phyloP scores from a whole-genome alignment of 2,113 vertebrate species.

The Tympanuchus pallidicinctus region DNA sequence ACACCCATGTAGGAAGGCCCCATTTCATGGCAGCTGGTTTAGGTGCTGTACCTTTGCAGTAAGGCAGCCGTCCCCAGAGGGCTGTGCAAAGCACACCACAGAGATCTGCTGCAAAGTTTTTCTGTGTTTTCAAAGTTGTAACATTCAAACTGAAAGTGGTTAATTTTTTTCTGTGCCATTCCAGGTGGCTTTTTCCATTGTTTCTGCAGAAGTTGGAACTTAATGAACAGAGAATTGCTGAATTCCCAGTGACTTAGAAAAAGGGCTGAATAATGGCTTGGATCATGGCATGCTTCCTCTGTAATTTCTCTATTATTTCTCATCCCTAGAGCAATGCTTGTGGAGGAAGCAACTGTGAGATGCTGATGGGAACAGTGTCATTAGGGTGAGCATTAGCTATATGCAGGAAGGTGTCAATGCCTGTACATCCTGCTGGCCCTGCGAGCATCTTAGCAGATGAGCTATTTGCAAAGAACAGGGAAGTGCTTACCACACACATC shows the following conservation, averaged over 20 bases:
- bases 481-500: neutral
- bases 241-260: neutral
- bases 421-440: neutral
- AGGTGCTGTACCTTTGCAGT: neutral
- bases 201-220: neutral
- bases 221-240: neutral
- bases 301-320: neutral
- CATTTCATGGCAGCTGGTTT: neutral
- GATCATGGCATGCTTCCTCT: rapidly evolving
- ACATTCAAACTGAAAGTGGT: neutral
- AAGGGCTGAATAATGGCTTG: neutral
- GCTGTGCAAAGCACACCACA: rapidly evolving
- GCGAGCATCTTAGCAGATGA: neutral
- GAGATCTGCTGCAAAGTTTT: neutral
- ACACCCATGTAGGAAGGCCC: too few species aligned
- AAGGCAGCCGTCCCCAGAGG: neutral
- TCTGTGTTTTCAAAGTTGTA: neutral
- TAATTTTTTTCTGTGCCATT: neutral
- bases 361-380: neutral
- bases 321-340: neutral
- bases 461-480: neutral
- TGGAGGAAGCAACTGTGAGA: neutral
- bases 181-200: neutral
- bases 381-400: neutral
- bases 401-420: neutral